Evolutionary conservation across 2,113 vertebrate species (phyloP), one percentile per base, ranked within the genome.

Genomic region (Arenaria interpres): DNA sequence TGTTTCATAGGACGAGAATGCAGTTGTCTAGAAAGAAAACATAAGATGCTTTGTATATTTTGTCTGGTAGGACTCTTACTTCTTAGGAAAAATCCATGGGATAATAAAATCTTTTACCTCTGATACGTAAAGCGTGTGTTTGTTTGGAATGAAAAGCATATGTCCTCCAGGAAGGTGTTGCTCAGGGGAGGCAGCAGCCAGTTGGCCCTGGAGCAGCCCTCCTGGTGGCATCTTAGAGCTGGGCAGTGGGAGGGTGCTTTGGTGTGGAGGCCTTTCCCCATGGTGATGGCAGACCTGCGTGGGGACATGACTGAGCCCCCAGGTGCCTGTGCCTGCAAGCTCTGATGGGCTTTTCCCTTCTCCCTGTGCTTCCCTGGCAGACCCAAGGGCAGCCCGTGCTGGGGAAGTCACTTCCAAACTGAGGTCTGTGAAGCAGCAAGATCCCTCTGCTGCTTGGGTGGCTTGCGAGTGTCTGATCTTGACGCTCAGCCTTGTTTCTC

Each of bases 41-140:
- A 81, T 95, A 66, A 96, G 95, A 96, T 93, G 96, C 98, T 98
- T 98, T 99, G 98, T 99, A 98, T 98, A 98, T 98, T 99, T 98
- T 98, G 98, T 99, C 98, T 98, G 95, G 97, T 95, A 93, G 98
- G 97, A 97, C 89, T 92, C 64, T 97, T 95, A 96, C 95, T 97
- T 97, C 97, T 95, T 97, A 96, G 96, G 95, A 95, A 97, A 95
- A 95, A 83, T 92, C 88, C 39, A 13, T 94, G 92, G 95, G 97
- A 93, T 86, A 98, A 98, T 98, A 98, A 98, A 96, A 74, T 94
- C 97, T 98, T 98, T 97, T 97, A 97, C 96, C 97, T 98, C 96
- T 96, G 87, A 80, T 68, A 21, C 43, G 41, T 69, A 23, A 51
- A 66, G 54, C 0, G 35, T 88, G 46, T 73, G 50, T 87, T 67